These are phyloP conservation scores for Strix aluco DNA, from an alignment of 2,113 vertebrate genomes.

Conservation along the genomic window DNA sequence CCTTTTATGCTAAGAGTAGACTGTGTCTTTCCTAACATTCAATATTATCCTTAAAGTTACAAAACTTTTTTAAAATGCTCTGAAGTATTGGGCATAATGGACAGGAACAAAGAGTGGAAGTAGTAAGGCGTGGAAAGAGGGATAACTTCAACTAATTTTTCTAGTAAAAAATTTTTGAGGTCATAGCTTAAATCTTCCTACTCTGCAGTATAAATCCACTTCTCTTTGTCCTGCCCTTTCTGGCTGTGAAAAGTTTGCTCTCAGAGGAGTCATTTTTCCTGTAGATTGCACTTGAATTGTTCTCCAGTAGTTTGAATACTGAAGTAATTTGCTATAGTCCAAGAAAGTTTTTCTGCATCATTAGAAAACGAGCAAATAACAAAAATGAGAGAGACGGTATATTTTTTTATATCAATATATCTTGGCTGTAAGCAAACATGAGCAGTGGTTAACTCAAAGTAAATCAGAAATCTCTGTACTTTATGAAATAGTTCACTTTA, in stretches of 20 bases:
- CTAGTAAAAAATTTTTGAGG: not conserved
- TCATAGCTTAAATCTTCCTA: not conserved
- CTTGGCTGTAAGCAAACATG: not conserved
- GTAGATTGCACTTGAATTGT: not conserved
- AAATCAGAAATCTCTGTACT: not conserved
- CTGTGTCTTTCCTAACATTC: not conserved
- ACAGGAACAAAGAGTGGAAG: not conserved
- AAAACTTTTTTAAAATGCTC: not conserved
- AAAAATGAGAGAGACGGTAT: not conserved
- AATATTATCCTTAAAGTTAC: not conserved
- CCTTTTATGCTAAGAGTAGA: not conserved
- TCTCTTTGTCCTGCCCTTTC: not conserved
- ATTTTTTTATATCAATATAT: not conserved
- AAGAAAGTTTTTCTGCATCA: not conserved
- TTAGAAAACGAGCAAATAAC: not conserved
- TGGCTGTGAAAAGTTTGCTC: not conserved
- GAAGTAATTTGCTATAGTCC: not conserved
- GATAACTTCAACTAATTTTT: not conserved
- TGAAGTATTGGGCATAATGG: not conserved
- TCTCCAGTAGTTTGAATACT: not conserved
- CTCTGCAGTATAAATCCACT: not conserved
- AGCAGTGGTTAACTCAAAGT: not conserved
- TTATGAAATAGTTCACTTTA: not conserved
- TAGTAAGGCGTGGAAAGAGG: not conserved
- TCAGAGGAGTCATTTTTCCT: not conserved